Evolutionary conservation across 2,888 invertebrate genomes (phyloP), one percentile per base, ranked within the genome.

Genomic region (Heliothis peltigera): DNA sequence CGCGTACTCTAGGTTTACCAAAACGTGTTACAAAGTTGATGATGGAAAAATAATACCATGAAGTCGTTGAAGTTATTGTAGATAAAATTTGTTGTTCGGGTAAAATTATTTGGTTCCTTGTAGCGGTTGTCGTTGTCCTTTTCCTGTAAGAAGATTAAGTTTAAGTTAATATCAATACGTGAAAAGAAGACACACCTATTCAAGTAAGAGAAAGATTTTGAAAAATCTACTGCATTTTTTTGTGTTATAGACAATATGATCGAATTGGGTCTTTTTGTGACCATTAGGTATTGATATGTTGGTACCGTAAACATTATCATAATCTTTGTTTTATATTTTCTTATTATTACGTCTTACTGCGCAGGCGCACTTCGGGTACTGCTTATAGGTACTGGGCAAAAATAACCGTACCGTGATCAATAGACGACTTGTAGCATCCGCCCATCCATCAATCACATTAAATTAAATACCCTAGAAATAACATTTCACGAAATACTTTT

Each of bases 401-500:
- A 56, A 51, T 25, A 64, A 17, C 67, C 17, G 35, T 25, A 21
- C 28, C 59, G 56, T 49, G 63, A 49, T 60, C 43, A 46, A 46
- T 35, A 59, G 44, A 43, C 32, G 44, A 60, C 53, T 35, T 57
- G 59, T 53, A 60, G 51, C 49, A 57, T 63, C 64, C 52, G 59
- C 67, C 66, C 22, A 52, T 48, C 64, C 64, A 65, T 68, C 46
- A 71, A 48, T 71, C 60, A 61, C 42, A 58, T 42, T 48, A 56
- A 76, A 70, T 53, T 48, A 51, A 61, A 70, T 51, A 21, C 44
- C 48, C 65, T 61, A 25, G 7, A 64, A 69, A 61, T 59, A 69
- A 39, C 10, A 53, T 52, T 67, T 62, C 63, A 77, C 32, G 61
- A 61, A 60, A 61, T 63, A 68, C 52, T 60, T 77, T 72, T 65